Conservation (phyloP, 1,140 invertebrate genomes). For the Sipha flava region DNA sequence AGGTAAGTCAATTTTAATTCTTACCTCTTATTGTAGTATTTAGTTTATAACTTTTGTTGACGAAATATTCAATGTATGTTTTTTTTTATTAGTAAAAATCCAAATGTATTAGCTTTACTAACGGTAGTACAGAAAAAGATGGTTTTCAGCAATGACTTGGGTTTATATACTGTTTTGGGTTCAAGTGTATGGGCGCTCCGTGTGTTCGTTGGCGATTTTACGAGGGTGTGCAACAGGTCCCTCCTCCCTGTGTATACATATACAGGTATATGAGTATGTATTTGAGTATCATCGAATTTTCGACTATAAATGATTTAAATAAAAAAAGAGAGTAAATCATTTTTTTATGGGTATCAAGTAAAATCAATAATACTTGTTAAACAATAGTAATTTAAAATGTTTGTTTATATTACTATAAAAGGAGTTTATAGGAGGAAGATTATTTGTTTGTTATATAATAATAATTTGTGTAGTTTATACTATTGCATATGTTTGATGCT, state of each 20-base stretch:
- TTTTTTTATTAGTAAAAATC: not conserved
- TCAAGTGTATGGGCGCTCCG: not conserved
- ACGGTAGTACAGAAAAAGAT: not conserved
- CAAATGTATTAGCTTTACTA: not conserved
- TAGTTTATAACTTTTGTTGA: not conserved
- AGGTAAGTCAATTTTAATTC: too few species aligned
- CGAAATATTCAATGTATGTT: not conserved
- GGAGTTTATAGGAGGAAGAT: not conserved
- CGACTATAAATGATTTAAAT: not conserved
- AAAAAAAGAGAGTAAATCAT: not conserved
- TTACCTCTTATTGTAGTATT: not conserved
- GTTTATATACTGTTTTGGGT: conserved; percentile 1
- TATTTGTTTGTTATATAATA: not conserved
- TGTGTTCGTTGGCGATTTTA: not conserved
- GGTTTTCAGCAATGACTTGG: not conserved
- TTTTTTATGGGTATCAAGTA: not conserved
- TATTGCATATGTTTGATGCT: not conserved
- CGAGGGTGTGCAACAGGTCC: not conserved
- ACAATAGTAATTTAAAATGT: not conserved
- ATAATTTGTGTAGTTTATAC: not conserved
- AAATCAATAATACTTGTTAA: not conserved
- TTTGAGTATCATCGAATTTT: not conserved
- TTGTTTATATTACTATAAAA: not conserved
- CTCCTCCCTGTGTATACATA: not conserved
- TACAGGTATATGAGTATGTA: not conserved